These are phyloP conservation scores for Diglossa cyanea DNA, from an alignment of 2,797 vertebrate species.

Conservation along the genomic window DNA sequence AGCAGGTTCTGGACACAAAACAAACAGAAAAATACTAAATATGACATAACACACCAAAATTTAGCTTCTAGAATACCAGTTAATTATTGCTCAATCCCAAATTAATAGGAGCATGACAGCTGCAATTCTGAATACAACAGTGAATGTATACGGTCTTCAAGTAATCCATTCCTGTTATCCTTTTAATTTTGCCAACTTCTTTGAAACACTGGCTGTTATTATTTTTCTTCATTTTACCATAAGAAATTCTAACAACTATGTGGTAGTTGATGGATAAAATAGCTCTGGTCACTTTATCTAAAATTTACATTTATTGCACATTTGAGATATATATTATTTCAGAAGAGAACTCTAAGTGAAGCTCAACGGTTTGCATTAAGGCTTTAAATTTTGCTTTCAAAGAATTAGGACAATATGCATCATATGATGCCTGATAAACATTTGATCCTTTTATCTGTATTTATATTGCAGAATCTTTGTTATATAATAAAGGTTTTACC, in stretches of 20 bases:
- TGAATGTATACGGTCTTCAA: background rate
- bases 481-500: background rate
- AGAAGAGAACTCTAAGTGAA: background rate
- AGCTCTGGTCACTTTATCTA: background rate
- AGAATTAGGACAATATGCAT: background rate
- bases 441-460: background rate
- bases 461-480: background rate
- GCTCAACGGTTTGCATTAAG: background rate
- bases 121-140: background rate
- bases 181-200: background rate
- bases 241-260: background rate
- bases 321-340: background rate
- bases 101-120: background rate
- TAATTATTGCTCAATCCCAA: background rate
- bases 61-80: background rate
- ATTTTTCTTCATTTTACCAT: background rate
- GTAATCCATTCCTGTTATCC: background rate
- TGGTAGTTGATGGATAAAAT: background rate
- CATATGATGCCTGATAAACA: background rate
- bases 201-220: background rate
- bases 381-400: background rate
- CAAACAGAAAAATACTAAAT: conserved; percentile 23
- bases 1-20: conserved; percentile 73
- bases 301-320: background rate
- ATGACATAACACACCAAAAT: background rate